A percentile compares a stretch with the other conserved stretches of the same genome.
These are phyloP conservation scores for Leptodactylus fuscus DNA, from an alignment of 2,113 vertebrate genomes.

Conservation along the genomic window DNA sequence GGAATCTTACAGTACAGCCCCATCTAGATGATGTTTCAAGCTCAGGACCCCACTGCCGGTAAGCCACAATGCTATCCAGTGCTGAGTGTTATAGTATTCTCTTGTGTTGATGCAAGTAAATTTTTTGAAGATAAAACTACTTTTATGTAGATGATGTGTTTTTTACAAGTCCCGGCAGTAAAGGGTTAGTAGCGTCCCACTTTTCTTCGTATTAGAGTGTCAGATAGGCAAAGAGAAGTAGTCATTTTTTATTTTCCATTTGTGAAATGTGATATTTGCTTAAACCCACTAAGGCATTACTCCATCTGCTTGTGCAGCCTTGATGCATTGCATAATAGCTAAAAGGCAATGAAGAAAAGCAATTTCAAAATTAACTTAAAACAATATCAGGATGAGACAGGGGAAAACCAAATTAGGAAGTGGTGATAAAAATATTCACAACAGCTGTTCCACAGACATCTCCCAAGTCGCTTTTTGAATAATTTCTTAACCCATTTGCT, in stretches of 20 bases:
- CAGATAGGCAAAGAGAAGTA: background rate
- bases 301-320: slow-evolving; percentile 57
- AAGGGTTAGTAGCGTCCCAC: slow-evolving; percentile 21
- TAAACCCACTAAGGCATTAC: slow-evolving; percentile 61
- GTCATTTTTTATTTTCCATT: slow-evolving; percentile 59
- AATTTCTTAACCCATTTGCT: slow-evolving; percentile 1
- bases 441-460: slow-evolving; percentile 58
- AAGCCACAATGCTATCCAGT: too few relatives aligned
- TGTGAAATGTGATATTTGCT: slow-evolving; percentile 53
- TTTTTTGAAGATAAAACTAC: too few relatives aligned
- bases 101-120: background rate
- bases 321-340: slow-evolving; percentile 59
- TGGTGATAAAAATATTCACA: slow-evolving; percentile 62
- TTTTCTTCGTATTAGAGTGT: slow-evolving; percentile 22
- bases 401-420: slow-evolving; percentile 67
- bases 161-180: too few relatives aligned
- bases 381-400: slow-evolving; percentile 61
- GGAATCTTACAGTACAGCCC: too few relatives aligned
- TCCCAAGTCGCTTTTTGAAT: background rate
- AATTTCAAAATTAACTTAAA: slow-evolving; percentile 71
- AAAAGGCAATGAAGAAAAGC: slow-evolving; percentile 64
- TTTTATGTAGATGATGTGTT: too few relatives aligned
- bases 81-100: background rate
- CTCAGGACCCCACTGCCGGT: too few relatives aligned
- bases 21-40: too few relatives aligned